phyloP scores from a whole-genome alignment of 1,140 invertebrate species.

The Neodiprion fabricii region DNA sequence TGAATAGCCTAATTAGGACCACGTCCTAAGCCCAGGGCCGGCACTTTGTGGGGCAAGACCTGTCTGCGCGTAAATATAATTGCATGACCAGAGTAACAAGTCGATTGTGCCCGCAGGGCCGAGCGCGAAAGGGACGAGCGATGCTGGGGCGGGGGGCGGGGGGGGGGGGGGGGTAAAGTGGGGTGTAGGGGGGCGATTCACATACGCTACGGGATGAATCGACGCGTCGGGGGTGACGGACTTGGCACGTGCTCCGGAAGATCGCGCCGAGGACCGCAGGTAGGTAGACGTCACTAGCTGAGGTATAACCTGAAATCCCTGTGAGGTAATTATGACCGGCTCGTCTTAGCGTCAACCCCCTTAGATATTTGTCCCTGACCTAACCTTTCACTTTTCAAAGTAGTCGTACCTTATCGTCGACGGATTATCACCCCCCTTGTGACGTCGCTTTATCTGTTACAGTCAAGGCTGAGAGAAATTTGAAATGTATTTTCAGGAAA shows the following conservation, averaged over 20 bases:
- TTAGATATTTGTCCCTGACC: too few species aligned
- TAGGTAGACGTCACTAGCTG: neutral
- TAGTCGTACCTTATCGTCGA: too few species aligned
- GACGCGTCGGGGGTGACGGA: neutral
- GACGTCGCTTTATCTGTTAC: neutral
- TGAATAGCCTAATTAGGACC: slow-evolving; percentile 53
- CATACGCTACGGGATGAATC: too few species aligned
- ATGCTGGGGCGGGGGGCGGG: neutral
- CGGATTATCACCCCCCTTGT: neutral
- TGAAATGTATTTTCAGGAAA: too few species aligned
- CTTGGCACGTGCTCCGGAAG: neutral
- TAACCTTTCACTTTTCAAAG: too few species aligned
- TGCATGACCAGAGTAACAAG: slow-evolving; percentile 3
- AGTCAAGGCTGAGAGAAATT: too few species aligned
- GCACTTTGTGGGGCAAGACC: too few species aligned
- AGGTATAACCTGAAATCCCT: neutral
- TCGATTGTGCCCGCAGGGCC: neutral
- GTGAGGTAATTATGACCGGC: neutral
- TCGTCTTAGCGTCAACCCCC: neutral
- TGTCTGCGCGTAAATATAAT: neutral
- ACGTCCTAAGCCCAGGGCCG: slow-evolving; percentile 15
- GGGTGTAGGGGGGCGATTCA: neutral
- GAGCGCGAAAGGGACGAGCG: too few species aligned
- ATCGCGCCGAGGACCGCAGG: neutral
- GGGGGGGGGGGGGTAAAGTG: too few species aligned